Base-by-base conservation (phyloP, 2,797 vertebrate genomes). In the Emydoidea blandingii region DNA sequence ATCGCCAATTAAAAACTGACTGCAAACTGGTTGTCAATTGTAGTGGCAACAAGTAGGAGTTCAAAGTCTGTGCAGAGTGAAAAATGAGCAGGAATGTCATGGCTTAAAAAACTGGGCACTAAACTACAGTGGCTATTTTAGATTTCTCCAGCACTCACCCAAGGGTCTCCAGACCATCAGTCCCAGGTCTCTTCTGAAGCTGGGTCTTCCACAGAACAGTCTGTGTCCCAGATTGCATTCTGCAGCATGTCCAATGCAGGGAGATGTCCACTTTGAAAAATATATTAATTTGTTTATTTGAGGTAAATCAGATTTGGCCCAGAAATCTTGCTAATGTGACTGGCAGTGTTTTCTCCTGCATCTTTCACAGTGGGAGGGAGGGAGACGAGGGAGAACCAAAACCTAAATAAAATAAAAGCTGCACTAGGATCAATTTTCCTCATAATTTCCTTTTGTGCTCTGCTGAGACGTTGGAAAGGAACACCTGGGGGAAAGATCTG, bases 391-490 rank as follows among this genome's bases (percentile, higher is more conserved):
- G 83, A 95, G 81, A 81, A 52, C 68, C 44, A 88, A 56, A 47
- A 80, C 79, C 0, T 1, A 5, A 78, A 78, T 79, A 82, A 90
- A 88, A 85, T 88, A 65, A 90, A 91, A 95, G n/a, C 21, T 78
- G 47, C 56, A 78, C 72, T 59, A 94, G 79, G 85, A 91, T 96
- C 91, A 96, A 91, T 96, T 91, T 91, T 21, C 93, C 88, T 59
- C 86, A 80, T 93, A 80, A 88, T 96, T 91, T 90, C 84, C 65
- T 88, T 59, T 41, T 31, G 23, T 74, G 37, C 37, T 25, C n/a
- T 88, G 81, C 72, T 68, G 65, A 56, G 78, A 84, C 53, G 12
- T 86, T 76, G 44, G 68, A 81, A 87, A 81, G 37, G 21, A 2
- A 68, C 56, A 93, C 85, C 41, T 88, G 72, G 79, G 79, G 65